Base-by-base conservation (phyloP, 2,797 vertebrate species). In the Acipenser oxyrinchus region DNA sequence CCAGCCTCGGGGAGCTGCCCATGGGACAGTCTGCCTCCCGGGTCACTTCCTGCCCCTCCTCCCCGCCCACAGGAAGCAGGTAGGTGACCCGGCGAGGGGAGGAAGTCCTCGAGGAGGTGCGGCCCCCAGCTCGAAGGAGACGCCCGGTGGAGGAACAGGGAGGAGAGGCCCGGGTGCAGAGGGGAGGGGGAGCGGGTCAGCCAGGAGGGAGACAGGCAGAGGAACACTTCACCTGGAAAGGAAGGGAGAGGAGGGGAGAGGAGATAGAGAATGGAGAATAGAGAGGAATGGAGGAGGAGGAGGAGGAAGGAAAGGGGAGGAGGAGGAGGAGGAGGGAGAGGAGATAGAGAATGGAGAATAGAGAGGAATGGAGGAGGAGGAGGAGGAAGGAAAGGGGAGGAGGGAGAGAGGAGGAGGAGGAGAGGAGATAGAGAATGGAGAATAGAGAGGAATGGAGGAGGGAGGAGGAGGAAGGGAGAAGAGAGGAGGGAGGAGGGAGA, bases 161-260 rank as follows among this genome's bases (percentile, higher is more conserved):
- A 62, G 0, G 76, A 73, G 72, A 81, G 74, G 3, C 23, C 23
- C 23, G 23, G 23, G 23, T 37, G 23, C 23, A 37, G 72, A 0
- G 81, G 69, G 0, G 74, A 72, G 7, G 79, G 79, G 60, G 70
- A 73, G 53, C 77, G 79, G 9, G 70, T 77, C 66, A 89, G 75
- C 86, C 87, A 89, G 5, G 84, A 74, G 6, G 85, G 77, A 13
- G 87, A 87, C 49, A 89, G 76, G 69, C 87, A 89, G 48, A 89
- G 79, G 57, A 89, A 77, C 75, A 85, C 82, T 70, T 87, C 86
- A 73, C 86, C 87, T 89, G 68, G 15, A n/a, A n/a, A n/a, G n/a
- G n/a, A n/a, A n/a, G n/a, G n/a, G n/a, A n/a, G n/a, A n/a, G n/a
- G n/a, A 62, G 61, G 60, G 58, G 70, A 58, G 18, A 15, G 9